Evolutionary conservation across 2,113 vertebrate genomes (phyloP).

Genomic region (Cheirogaleus medius): DNA sequence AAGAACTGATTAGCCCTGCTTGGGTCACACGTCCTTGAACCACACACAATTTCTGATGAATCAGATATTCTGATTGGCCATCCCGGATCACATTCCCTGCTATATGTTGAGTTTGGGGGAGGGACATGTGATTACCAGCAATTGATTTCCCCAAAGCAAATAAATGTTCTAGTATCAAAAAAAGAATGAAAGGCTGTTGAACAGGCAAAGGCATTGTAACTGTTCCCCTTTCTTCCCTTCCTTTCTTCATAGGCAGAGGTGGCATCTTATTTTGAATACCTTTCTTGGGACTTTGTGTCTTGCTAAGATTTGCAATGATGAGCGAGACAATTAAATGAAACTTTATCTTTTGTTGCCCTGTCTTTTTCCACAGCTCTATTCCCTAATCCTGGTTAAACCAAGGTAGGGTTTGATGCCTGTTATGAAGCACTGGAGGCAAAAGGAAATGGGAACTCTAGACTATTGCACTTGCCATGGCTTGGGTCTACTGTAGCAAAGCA

Average conservation of each 20-base stretch:
- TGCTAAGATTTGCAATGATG: not conserved
- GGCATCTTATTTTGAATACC: not conserved
- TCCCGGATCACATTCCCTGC: not conserved
- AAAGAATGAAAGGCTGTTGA: not conserved
- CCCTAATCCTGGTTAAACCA: not conserved
- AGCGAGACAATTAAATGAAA: not conserved
- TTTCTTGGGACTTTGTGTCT: not conserved
- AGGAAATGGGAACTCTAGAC: not conserved
- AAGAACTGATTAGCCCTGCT: not conserved
- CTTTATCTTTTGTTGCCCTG: not conserved
- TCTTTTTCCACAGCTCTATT: not conserved
- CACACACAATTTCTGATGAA: not conserved
- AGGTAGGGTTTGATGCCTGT: not conserved
- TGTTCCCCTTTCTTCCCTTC: not conserved
- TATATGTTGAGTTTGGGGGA: rapidly evolving
- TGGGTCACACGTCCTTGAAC: not conserved
- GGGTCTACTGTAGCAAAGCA: not conserved
- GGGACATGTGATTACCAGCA: not conserved
- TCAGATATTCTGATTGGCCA: not conserved
- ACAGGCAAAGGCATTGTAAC: not conserved
- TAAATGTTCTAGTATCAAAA: not conserved
- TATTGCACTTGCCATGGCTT: not conserved
- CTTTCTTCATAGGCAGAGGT: not conserved
- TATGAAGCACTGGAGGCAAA: not conserved
- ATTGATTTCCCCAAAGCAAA: not conserved